These are phyloP conservation scores for Panagrolaimus sp. DNA, from an alignment of 1,140 invertebrate genomes.

Conservation along the genomic window DNA sequence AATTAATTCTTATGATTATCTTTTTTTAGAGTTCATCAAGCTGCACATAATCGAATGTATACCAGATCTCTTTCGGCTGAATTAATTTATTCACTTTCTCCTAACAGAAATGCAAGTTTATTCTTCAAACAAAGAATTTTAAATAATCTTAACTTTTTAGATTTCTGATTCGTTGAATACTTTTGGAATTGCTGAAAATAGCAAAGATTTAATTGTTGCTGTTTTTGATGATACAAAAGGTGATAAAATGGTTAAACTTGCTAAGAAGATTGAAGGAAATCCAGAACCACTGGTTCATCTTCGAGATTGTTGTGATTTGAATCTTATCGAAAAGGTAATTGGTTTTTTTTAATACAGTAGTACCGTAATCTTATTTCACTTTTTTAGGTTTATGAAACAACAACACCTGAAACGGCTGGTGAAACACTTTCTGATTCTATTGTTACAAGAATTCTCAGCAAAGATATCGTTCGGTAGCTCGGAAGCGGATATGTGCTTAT, in stretches of 20 bases:
- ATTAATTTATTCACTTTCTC: slow-evolving; percentile 51
- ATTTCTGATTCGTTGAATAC: slow-evolving; percentile 44
- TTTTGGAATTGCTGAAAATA: slow-evolving; percentile 46
- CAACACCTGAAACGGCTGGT: slow-evolving; percentile 19
- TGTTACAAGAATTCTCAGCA: slow-evolving; percentile 27
- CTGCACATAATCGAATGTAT: slow-evolving; percentile 50
- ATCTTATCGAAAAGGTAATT: slow-evolving; percentile 35
- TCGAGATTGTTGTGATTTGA: slow-evolving; percentile 26
- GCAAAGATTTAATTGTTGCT: slow-evolving; percentile 34
- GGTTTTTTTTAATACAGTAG: not conserved
- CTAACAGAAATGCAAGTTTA: slow-evolving; percentile 45
- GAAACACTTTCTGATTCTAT: slow-evolving; percentile 26
- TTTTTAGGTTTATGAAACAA: slow-evolving; percentile 32
- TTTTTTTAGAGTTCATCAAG: slow-evolving; percentile 36
- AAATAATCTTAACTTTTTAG: slow-evolving; percentile 24
- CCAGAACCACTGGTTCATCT: slow-evolving; percentile 32
- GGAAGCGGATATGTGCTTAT: no score
- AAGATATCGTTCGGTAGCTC: slow-evolving; percentile 20
- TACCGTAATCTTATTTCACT: not conserved
- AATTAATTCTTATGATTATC: no score
- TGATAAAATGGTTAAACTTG: slow-evolving; percentile 39
- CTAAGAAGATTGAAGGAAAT: slow-evolving; percentile 43
- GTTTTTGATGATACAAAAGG: slow-evolving; percentile 48
- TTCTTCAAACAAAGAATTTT: slow-evolving; percentile 17
- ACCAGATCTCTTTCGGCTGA: slow-evolving; percentile 49